Conservation (phyloP, 2,888 invertebrate species). For the Eristalis tenax region DNA sequence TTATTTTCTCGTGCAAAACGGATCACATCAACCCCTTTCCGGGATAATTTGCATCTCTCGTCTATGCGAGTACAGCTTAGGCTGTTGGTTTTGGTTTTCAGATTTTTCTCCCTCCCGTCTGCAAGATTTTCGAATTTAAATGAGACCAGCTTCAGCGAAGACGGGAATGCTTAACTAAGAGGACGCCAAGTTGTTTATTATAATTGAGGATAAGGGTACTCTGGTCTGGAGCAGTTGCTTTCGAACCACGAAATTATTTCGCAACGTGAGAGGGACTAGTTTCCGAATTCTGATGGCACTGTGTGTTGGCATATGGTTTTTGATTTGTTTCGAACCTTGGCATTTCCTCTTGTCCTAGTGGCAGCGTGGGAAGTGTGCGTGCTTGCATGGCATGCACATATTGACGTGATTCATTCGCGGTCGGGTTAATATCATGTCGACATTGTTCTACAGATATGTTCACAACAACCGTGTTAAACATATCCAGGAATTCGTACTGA, state of each 20-base stretch:
- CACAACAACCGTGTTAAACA: too few species aligned
- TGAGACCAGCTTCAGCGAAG: not conserved
- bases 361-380: too few species aligned
- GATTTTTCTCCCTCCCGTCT: not conserved
- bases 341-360: too few species aligned
- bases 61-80: constrained; percentile 3
- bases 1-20: constrained; percentile 46
- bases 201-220: constrained; percentile 7
- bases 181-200: constrained; percentile 20
- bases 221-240: not conserved
- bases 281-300: not conserved
- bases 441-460: too few species aligned
- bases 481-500: too few species aligned
- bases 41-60: constrained; percentile 45
- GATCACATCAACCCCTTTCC: constrained; percentile 41
- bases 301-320: not conserved
- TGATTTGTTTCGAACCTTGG: not conserved
- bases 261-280: not conserved
- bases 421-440: too few species aligned
- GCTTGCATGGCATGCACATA: too few species aligned
- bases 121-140: constrained; percentile 25
- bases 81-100: constrained; percentile 22
- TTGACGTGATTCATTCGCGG: too few species aligned
- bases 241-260: not conserved
- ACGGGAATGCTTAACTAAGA: constrained; percentile 1